phyloP scores from a whole-genome alignment of 2,797 vertebrate species.

The Crenichthys baileyi region DNA sequence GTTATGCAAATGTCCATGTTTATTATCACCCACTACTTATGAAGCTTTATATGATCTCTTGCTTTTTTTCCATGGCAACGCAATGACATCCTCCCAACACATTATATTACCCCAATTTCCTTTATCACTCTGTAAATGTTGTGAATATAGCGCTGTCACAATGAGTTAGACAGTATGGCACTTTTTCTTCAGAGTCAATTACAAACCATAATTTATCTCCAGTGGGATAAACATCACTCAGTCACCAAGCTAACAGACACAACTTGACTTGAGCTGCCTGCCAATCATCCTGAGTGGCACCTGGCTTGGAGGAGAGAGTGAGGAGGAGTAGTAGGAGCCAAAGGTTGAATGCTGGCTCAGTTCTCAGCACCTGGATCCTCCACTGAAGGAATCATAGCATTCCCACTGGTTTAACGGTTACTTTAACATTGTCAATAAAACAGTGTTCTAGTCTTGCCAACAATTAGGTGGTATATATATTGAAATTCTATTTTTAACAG shows the following conservation, averaged over 20 bases:
- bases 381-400: neutral
- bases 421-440: neutral
- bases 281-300: constrained; percentile 48
- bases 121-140: constrained; percentile 11
- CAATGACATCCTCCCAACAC: neutral
- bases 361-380: constrained; percentile 12
- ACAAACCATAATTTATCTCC: constrained; percentile 22
- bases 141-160: neutral
- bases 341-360: constrained; percentile 4
- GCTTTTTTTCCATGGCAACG: neutral
- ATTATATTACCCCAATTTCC: constrained; percentile 8
- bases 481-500: neutral
- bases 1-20: neutral
- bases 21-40: neutral
- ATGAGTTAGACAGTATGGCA: neutral
- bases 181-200: constrained; percentile 16
- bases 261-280: constrained; percentile 29
- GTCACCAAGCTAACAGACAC: constrained; percentile 15
- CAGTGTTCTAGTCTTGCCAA: neutral
- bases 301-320: constrained; percentile 11
- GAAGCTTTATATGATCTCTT: neutral
- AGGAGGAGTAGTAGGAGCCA: constrained; percentile 15
- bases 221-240: constrained; percentile 3
- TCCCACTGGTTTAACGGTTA: neutral
- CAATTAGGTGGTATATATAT: neutral